Evolutionary conservation across 2,113 vertebrate species (phyloP).

Genomic region (Corythornis vintsioides): DNA sequence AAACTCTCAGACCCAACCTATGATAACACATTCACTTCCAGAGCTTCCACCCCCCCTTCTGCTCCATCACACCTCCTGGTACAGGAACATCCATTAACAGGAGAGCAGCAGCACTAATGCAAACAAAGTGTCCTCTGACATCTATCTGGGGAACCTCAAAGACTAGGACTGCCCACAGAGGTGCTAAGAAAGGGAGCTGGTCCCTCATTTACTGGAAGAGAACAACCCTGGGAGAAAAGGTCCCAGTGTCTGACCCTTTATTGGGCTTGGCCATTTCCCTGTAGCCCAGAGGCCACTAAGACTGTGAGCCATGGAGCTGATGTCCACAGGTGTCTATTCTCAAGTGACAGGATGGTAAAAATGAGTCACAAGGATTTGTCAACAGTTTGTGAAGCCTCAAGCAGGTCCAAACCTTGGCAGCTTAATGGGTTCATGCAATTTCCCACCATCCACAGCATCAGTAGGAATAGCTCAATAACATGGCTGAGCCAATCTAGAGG

Average conservation of each 20-base stretch:
- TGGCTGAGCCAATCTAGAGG: background rate
- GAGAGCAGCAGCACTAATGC: background rate
- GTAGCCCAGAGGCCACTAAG: background rate
- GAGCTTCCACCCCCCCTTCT: background rate
- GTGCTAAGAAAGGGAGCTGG: background rate
- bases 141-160: background rate
- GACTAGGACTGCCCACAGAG: background rate
- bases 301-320: background rate
- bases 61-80: background rate
- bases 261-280: background rate
- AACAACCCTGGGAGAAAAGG: background rate
- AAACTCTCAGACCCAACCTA: background rate
- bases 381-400: background rate
- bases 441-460: background rate
- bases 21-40: background rate
- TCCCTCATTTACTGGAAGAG: background rate
- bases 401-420: background rate
- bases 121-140: background rate
- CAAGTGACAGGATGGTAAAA: background rate
- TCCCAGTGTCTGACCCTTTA: too few species aligned
- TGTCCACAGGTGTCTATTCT: background rate
- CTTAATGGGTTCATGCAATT: background rate
- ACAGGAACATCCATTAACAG: background rate
- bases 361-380: background rate
- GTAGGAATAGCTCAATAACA: background rate